These are phyloP conservation scores for Polypterus bichir DNA, from an alignment of 2,113 vertebrate species.

Conservation along the genomic window DNA sequence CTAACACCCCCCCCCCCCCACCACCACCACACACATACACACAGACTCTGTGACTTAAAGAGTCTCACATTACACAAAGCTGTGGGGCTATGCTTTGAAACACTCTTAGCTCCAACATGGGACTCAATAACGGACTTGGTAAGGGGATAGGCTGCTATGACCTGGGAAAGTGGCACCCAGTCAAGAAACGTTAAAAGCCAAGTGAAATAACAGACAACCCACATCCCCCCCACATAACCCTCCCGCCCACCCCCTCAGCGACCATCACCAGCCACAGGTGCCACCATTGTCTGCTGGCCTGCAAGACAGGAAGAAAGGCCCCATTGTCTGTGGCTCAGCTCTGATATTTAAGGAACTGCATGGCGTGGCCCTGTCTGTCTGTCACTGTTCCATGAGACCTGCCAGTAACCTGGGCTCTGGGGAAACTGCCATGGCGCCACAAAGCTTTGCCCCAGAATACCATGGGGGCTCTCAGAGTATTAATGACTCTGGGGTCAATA, in stretches of 20 bases:
- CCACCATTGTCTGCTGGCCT: not conserved
- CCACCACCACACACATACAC: no score
- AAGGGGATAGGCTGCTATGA: constrained; percentile 14
- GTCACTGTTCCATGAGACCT: constrained; percentile 38
- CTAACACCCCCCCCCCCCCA: no score
- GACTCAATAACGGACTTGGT: not conserved
- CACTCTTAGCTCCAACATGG: not conserved
- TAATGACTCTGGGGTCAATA: not conserved
- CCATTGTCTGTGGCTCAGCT: constrained; percentile 33
- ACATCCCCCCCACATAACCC: no score
- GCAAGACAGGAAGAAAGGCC: constrained; percentile 30
- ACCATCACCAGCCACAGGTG: constrained; percentile 25
- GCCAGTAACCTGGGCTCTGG: constrained; percentile 36
- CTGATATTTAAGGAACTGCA: constrained; percentile 21
- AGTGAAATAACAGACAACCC: constrained; percentile 35
- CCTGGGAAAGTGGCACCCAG: constrained; percentile 45
- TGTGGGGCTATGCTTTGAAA: constrained; percentile 5
- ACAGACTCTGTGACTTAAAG: not conserved
- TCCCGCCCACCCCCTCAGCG: no score
- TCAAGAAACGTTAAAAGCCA: constrained; percentile 33
- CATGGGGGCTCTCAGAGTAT: not conserved
- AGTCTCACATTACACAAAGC: constrained; percentile 27
- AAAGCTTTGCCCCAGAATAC: constrained; percentile 1
- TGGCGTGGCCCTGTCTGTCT: constrained; percentile 34
- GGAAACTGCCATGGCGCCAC: constrained; percentile 20